Evolutionary conservation across 2,113 vertebrate genomes (phyloP).

Genomic region (Cebidichthys violaceus): DNA sequence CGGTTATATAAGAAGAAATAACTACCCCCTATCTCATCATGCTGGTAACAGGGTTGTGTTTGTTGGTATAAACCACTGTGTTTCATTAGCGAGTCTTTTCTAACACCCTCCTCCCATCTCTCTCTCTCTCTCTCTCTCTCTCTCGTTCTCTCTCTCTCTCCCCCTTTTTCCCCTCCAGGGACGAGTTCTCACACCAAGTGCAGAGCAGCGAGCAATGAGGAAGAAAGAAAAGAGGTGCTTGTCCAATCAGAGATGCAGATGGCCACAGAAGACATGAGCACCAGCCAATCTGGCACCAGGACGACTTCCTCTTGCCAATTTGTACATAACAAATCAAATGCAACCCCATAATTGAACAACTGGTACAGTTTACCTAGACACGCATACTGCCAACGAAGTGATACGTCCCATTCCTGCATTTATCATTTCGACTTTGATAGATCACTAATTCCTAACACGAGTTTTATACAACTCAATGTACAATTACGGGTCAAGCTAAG

Average conservation of each 20-base stretch:
- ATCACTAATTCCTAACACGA: neutral
- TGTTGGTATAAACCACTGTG: conserved; percentile 43
- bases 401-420: neutral
- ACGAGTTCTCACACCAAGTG: conserved; percentile 45
- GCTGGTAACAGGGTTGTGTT: conserved; percentile 50
- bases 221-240: conserved; percentile 58
- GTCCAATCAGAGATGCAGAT: conserved; percentile 70
- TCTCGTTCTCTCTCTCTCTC: neutral
- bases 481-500: neutral
- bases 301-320: conserved; percentile 46
- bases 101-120: conserved; percentile 40
- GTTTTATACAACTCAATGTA: neutral
- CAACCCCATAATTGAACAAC: conserved; percentile 53
- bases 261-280: conserved; percentile 67
- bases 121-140: neutral
- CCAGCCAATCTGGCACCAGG: conserved; percentile 62
- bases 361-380: conserved; percentile 38
- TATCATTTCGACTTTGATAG: conserved; percentile 18
- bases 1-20: conserved; percentile 44
- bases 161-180: conserved; percentile 54
- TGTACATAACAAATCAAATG: conserved; percentile 55
- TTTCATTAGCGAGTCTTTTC: conserved; percentile 47
- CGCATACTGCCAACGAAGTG: conserved; percentile 57
- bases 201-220: conserved; percentile 60
- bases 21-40: conserved; percentile 20